These are phyloP conservation scores for Tholera decimalis DNA, from an alignment of 2,888 invertebrate species.

Conservation along the genomic window DNA sequence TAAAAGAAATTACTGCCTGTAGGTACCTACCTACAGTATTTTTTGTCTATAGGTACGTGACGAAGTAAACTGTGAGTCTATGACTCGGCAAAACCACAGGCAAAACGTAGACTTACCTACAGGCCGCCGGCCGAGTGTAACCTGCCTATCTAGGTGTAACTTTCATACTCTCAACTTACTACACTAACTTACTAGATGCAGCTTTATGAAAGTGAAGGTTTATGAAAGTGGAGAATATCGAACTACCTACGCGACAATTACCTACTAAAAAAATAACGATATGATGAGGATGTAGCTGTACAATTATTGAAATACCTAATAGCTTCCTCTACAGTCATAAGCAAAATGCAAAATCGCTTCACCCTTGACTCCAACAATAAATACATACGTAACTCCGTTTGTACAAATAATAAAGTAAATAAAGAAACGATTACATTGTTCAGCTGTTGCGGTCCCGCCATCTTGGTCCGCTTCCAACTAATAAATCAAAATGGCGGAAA, in stretches of 20 bases:
- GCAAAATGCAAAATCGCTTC: conserved; percentile 38
- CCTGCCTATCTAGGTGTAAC: too few species aligned
- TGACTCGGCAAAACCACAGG: background rate
- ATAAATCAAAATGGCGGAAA: conserved; percentile 87
- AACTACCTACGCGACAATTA: too few species aligned
- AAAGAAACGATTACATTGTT: conserved; percentile 63
- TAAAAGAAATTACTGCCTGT: conserved; percentile 1
- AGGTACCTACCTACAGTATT: too few species aligned
- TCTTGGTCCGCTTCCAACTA: conserved; percentile 84
- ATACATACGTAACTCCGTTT: conserved; percentile 56
- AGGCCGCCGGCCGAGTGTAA: too few species aligned
- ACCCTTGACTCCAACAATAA: conserved; percentile 50
- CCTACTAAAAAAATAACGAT: too few species aligned
- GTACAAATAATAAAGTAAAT: conserved; percentile 55
- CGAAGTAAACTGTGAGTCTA: background rate
- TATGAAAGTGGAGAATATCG: too few species aligned
- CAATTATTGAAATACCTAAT: too few species aligned
- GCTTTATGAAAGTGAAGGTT: too few species aligned
- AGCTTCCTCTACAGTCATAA: conserved; percentile 10
- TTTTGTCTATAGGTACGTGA: background rate
- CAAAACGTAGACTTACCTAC: too few species aligned
- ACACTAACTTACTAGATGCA: too few species aligned
- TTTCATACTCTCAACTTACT: too few species aligned
- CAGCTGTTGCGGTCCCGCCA: conserved; percentile 61
- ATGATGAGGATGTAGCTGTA: too few species aligned